Evolutionary conservation across 1,140 invertebrate species (phyloP).

Genomic region (Lucilia sericata): DNA sequence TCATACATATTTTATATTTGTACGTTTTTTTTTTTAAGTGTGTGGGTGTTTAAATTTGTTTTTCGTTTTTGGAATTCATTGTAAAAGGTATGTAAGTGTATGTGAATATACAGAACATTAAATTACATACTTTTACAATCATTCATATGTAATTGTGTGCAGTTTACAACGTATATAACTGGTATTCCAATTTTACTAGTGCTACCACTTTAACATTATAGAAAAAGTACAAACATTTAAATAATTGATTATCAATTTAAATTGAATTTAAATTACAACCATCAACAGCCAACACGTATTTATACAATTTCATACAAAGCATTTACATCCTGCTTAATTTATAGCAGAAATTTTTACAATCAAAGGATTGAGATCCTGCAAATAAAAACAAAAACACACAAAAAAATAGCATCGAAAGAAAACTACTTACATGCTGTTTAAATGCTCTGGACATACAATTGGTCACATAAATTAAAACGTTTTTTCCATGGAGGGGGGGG

Average conservation of each 20-base stretch:
- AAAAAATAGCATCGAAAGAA: background rate
- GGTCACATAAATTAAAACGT: background rate
- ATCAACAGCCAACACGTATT: slow-evolving; percentile 8
- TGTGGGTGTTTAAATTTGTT: slow-evolving; percentile 11
- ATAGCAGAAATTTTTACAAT: background rate
- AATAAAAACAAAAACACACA: background rate
- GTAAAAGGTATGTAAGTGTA: background rate
- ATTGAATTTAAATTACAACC: slow-evolving; percentile 41
- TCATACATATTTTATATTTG: slow-evolving; percentile 10
- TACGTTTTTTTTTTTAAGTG: background rate
- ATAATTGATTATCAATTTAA: slow-evolving; percentile 44
- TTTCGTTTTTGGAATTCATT: too few species aligned
- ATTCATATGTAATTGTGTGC: background rate
- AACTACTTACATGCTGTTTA: background rate
- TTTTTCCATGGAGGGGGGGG: background rate
- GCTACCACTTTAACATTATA: background rate
- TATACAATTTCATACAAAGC: too few species aligned
- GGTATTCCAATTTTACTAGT: background rate
- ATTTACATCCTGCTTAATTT: background rate
- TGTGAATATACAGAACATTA: background rate
- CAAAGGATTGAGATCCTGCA: slow-evolving; percentile 3
- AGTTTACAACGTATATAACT: background rate
- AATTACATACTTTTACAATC: too few species aligned
- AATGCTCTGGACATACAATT: background rate
- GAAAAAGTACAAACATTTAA: slow-evolving; percentile 34